Evolutionary conservation across 2,888 invertebrate species (phyloP).

Genomic region (Tetragonisca angustula): DNA sequence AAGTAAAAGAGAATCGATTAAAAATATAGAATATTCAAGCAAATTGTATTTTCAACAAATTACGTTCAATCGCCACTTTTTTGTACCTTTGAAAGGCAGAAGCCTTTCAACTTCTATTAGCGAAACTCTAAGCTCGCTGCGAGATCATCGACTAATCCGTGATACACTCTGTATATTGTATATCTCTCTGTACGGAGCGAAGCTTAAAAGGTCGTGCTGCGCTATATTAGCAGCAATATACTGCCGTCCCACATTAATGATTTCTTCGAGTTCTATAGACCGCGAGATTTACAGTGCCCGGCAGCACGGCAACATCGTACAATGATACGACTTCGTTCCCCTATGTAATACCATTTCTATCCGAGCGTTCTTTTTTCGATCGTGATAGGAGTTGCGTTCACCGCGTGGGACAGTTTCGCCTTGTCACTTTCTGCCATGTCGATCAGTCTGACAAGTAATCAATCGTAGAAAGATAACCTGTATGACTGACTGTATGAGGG

Average conservation of each 20-base stretch:
- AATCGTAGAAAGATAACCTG: slow-evolving; percentile 18
- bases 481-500: background rate
- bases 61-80: background rate
- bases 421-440: slow-evolving; percentile 35
- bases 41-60: background rate
- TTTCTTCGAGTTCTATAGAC: slow-evolving; percentile 73
- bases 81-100: background rate
- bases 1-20: background rate
- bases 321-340: slow-evolving; percentile 70
- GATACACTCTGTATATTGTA: slow-evolving; percentile 35
- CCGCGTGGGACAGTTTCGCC: slow-evolving; percentile 28
- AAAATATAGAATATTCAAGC: background rate
- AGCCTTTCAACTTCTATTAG: slow-evolving; percentile 20
- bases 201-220: slow-evolving; percentile 67
- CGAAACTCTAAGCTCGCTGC: slow-evolving; percentile 16
- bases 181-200: slow-evolving; percentile 29
- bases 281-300: slow-evolving; percentile 74
- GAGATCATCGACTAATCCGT: slow-evolving; percentile 30
- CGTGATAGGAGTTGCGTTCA: slow-evolving; percentile 39
- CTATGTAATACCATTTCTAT: slow-evolving; percentile 52
- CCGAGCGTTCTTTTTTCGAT: slow-evolving; percentile 37
- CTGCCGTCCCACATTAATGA: slow-evolving; percentile 71
- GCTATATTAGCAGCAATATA: slow-evolving; percentile 74
- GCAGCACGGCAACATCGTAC: slow-evolving; percentile 61
- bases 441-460: slow-evolving; percentile 31